Evolutionary conservation across 2,888 invertebrate genomes (phyloP).

Genomic region (Ophioninae sp.): DNA sequence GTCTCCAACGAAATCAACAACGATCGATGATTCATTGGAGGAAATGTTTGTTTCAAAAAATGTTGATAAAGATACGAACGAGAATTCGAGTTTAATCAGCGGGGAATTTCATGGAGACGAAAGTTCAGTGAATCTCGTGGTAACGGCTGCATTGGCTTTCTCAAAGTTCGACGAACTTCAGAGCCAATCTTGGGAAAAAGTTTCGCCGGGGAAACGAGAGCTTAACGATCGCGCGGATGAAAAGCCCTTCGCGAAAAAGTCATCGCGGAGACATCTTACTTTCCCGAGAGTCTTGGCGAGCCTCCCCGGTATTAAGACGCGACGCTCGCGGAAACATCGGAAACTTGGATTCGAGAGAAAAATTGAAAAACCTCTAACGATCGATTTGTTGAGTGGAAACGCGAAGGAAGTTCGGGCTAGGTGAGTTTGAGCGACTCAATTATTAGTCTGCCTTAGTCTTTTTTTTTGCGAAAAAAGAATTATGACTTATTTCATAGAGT

Average conservation of each 20-base stretch:
- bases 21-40: slow-evolving; percentile 45
- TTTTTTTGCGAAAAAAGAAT: no score
- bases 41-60: slow-evolving; percentile 42
- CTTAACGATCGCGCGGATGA: slow-evolving; percentile 31
- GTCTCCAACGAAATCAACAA: slow-evolving; percentile 18
- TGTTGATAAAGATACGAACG: slow-evolving; percentile 18
- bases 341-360: slow-evolving; percentile 34
- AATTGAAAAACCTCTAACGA: slow-evolving; percentile 36
- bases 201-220: slow-evolving; percentile 4
- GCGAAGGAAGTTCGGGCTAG: slow-evolving; percentile 23
- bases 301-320: slow-evolving; percentile 46
- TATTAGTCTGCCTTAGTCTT: background rate
- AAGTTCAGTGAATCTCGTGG: slow-evolving; percentile 57
- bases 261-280: slow-evolving; percentile 34
- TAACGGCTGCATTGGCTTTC: slow-evolving; percentile 53
- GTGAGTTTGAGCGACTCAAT: slow-evolving; percentile 39
- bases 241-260: slow-evolving; percentile 24
- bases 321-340: slow-evolving; percentile 12
- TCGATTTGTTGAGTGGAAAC: slow-evolving; percentile 31
- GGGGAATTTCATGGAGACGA: slow-evolving; percentile 38
- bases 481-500: no score
- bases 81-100: slow-evolving; percentile 35
- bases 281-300: slow-evolving; percentile 34
- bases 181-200: slow-evolving; percentile 22
- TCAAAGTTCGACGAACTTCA: slow-evolving; percentile 53